Evolutionary conservation across 2,113 vertebrate species (phyloP).

Genomic region (Falcunculus frontatus): DNA sequence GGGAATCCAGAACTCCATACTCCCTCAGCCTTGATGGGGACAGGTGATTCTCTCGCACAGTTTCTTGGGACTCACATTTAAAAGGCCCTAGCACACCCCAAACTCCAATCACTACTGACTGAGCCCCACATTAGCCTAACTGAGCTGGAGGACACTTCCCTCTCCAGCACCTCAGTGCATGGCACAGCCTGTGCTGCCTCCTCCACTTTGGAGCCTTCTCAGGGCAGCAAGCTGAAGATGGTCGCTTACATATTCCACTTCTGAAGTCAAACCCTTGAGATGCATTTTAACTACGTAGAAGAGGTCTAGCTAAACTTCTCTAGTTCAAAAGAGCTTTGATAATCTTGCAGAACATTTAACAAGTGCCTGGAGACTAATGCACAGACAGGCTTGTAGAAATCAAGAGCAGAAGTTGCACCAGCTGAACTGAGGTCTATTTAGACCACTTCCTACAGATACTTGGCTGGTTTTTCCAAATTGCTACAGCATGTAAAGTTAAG

Average conservation of each 20-base stretch:
- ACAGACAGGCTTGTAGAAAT: not conserved
- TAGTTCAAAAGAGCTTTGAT: slow-evolving; percentile 37
- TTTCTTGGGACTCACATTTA: not conserved
- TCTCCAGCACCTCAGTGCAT: not conserved
- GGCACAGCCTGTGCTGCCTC: not conserved
- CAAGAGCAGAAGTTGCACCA: not conserved
- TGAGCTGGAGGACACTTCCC: not conserved
- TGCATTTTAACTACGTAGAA: not conserved
- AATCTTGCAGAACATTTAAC: slow-evolving; percentile 45
- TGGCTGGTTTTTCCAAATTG: not conserved
- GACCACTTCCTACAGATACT: not conserved
- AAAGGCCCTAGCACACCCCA: not conserved
- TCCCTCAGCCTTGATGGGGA: not conserved
- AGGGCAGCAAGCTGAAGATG: not conserved
- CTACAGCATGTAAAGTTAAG: not conserved
- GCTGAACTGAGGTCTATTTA: not conserved
- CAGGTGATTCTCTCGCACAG: not conserved
- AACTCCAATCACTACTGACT: not conserved
- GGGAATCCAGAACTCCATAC: not conserved
- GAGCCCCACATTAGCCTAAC: not conserved
- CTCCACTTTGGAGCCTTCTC: not conserved
- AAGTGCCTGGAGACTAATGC: slow-evolving; percentile 25
- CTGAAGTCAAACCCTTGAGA: slow-evolving; percentile 19
- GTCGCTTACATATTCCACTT: not conserved
- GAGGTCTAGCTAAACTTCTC: slow-evolving; percentile 20